Conservation (phyloP, 2,113 vertebrate genomes). For the Odobenus rosmarus region DNA sequence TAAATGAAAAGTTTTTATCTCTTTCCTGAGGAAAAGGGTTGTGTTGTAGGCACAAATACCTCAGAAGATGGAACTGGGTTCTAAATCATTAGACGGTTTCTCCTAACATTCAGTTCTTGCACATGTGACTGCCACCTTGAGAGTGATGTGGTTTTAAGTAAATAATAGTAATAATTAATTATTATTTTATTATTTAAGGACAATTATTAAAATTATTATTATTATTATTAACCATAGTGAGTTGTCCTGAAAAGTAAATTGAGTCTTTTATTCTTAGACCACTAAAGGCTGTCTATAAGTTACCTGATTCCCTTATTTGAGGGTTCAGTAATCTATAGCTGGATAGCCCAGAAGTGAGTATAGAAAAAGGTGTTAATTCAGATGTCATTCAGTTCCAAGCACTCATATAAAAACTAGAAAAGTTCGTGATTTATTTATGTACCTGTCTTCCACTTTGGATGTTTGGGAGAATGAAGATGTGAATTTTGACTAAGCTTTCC, state of each 20-base stretch:
- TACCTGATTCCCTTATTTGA: not conserved
- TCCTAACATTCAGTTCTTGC: not conserved
- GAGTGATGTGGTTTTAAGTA: not conserved
- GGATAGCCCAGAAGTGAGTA: not conserved
- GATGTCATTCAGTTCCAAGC: not conserved
- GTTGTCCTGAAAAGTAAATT: not conserved
- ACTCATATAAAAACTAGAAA: slow-evolving; percentile 1
- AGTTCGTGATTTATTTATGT: not conserved
- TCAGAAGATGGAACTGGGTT: not conserved
- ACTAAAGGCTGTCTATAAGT: not conserved
- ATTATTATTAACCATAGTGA: not conserved
- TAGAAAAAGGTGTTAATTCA: not conserved
- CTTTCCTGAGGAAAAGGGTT: not conserved
- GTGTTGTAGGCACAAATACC: not conserved
- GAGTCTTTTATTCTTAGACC: slow-evolving; percentile 13
- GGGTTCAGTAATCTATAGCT: not conserved
- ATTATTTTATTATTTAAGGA: no score
- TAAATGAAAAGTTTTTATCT: not conserved
- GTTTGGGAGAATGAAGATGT: not conserved
- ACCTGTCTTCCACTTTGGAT: not conserved
- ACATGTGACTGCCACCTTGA: not conserved
- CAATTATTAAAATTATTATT: no score
- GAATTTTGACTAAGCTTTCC: not conserved
- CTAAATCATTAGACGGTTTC: not conserved
- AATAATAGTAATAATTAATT: no score